phyloP scores from a whole-genome alignment of 2,113 vertebrate species.

The Neoarius graeffei region DNA sequence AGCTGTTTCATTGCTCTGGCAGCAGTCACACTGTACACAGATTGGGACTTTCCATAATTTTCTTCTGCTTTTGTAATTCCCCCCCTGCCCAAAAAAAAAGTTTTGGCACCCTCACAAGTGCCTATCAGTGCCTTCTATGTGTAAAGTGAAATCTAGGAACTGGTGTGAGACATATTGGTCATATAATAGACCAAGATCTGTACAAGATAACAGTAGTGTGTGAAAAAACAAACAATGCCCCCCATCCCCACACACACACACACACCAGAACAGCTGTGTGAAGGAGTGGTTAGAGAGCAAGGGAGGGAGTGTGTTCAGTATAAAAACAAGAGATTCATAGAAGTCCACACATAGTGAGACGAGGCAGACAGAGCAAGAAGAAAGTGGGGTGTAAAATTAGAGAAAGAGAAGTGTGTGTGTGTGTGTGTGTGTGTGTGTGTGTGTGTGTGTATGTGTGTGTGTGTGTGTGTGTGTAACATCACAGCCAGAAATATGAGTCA shows the following conservation, averaged over 20 bases:
- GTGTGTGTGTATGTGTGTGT: conserved; percentile 5
- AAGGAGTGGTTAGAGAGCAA: conserved; percentile 66
- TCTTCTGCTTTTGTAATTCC: neutral
- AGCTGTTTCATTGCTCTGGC: conserved; percentile 6
- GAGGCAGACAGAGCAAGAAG: conserved; percentile 23
- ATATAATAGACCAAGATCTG: neutral
- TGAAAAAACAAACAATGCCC: neutral
- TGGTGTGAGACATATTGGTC: neutral
- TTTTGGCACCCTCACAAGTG: neutral
- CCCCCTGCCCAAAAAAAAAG: neutral
- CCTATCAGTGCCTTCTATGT: neutral
- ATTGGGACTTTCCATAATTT: conserved; percentile 26
- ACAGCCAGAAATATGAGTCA: neutral
- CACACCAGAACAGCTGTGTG: conserved; percentile 67
- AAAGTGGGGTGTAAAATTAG: conserved; percentile 15
- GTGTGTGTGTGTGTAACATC: neutral
- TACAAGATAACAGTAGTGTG: neutral
- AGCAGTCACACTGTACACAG: neutral
- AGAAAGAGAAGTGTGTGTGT: neutral
- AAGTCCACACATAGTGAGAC: conserved; percentile 52
- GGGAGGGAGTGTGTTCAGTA: conserved; percentile 13
- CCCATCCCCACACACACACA: conserved; percentile 16
- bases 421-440: conserved; percentile 1
- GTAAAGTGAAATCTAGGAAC: neutral
- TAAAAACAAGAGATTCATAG: conserved; percentile 29